phyloP scores from a whole-genome alignment of 2,113 vertebrate species.

The Scomber japonicus region DNA sequence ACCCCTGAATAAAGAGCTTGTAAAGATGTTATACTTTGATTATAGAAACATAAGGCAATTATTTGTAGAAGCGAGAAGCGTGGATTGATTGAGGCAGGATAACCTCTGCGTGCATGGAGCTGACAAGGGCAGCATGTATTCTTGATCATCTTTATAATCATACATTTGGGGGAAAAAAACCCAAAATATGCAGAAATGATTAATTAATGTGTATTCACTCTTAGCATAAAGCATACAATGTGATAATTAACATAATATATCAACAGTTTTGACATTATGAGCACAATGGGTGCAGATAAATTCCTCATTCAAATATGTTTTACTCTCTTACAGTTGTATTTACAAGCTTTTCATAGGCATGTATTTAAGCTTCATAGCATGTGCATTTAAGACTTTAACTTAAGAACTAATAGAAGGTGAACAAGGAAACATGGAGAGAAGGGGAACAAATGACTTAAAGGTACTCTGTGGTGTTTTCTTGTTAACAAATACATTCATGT shows the following conservation, averaged over 20 bases:
- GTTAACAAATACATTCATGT: no score
- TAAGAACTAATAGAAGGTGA: neutral
- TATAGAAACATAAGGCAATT: slow-evolving; percentile 76
- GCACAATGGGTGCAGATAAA: slow-evolving; percentile 4
- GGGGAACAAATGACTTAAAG: neutral
- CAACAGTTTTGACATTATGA: slow-evolving; percentile 12
- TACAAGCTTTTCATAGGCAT: neutral
- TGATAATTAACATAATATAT: slow-evolving; percentile 4
- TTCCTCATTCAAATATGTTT: neutral
- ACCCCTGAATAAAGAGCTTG: slow-evolving; percentile 62
- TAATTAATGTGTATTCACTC: neutral
- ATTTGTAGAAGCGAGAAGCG: slow-evolving; percentile 58
- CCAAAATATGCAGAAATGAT: slow-evolving; percentile 10
- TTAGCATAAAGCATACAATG: neutral
- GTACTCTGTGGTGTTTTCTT: neutral
- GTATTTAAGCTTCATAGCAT: neutral
- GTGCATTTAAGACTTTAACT: neutral
- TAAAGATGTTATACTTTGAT: slow-evolving; percentile 79
- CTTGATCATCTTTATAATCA: slow-evolving; percentile 51
- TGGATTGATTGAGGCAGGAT: slow-evolving; percentile 51
- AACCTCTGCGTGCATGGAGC: slow-evolving; percentile 36
- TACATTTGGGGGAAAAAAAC: slow-evolving; percentile 23
- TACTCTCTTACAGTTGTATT: neutral
- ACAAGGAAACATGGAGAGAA: neutral
- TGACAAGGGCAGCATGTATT: slow-evolving; percentile 43